These are phyloP conservation scores for Coreoperca whiteheadi DNA, from an alignment of 2,113 vertebrate genomes.

Conservation along the genomic window DNA sequence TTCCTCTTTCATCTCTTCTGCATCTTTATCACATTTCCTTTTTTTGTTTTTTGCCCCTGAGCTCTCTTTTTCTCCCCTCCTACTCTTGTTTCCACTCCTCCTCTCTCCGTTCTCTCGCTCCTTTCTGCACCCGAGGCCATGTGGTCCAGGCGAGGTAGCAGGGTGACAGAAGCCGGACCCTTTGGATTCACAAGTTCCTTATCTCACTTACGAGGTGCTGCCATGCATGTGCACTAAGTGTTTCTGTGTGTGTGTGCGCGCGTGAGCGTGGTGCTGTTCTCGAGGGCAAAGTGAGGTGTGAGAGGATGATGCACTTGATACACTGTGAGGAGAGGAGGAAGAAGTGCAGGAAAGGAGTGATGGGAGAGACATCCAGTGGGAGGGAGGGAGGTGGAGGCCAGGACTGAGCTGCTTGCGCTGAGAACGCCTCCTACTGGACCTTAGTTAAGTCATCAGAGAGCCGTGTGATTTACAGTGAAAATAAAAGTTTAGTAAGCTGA, in stretches of 20 bases:
- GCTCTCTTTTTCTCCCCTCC: constrained; percentile 64
- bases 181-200: constrained; percentile 79
- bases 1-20: constrained; percentile 66
- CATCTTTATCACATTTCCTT: constrained; percentile 66
- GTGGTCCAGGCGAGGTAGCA: constrained; percentile 76
- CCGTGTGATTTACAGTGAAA: constrained; percentile 13
- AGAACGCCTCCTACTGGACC: constrained; percentile 79
- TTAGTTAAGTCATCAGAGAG: constrained; percentile 43
- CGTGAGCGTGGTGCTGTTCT: constrained; percentile 70
- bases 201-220: constrained; percentile 78
- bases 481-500: constrained; percentile 21
- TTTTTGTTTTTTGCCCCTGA: constrained; percentile 53
- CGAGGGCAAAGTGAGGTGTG: constrained; percentile 81
- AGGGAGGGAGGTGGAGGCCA: constrained; percentile 54
- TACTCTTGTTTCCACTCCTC: constrained; percentile 74
- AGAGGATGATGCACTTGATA: constrained; percentile 85
- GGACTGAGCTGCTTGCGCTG: constrained; percentile 59
- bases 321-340: constrained; percentile 79
- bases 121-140: constrained; percentile 70
- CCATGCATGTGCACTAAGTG: constrained; percentile 46
- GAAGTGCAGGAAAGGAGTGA: constrained; percentile 67
- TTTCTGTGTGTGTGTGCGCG: constrained; percentile 46
- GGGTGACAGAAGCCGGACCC: constrained; percentile 80
- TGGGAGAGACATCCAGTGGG: constrained; percentile 58
- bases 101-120: constrained; percentile 62